Conservation (phyloP, 2,113 vertebrate genomes). For the Bothrops jararaca region DNA sequence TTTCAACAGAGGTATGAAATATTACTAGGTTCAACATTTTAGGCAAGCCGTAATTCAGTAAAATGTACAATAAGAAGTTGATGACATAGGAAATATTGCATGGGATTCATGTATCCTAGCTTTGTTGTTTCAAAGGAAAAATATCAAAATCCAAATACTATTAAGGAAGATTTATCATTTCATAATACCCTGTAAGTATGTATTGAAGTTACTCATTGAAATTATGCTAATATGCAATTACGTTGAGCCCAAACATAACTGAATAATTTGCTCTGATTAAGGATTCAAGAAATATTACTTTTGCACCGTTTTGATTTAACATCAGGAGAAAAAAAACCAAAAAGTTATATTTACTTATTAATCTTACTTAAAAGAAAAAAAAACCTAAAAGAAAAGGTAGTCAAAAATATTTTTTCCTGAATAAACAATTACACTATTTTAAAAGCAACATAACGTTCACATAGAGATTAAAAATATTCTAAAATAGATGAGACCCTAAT, state of each 20-base stretch:
- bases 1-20: constrained; percentile 28
- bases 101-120: neutral
- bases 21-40: constrained; percentile 39
- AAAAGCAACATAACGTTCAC: neutral
- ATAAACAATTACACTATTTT: neutral
- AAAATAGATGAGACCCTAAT: neutral
- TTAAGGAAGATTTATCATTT: neutral
- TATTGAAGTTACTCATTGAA: neutral
- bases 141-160: neutral
- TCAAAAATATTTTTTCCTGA: neutral
- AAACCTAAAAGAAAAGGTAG: neutral
- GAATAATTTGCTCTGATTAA: neutral
- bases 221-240: neutral
- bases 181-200: neutral
- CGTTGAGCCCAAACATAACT: neutral
- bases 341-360: neutral
- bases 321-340: neutral
- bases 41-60: constrained; percentile 47
- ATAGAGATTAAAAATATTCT: neutral
- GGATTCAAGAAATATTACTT: neutral
- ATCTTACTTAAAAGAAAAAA: neutral
- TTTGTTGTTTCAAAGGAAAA: neutral
- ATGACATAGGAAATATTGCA: constrained; percentile 34
- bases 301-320: neutral
- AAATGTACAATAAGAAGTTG: constrained; percentile 15